Evolutionary conservation across 2,113 vertebrate genomes (phyloP).

Genomic region (Scomber japonicus): DNA sequence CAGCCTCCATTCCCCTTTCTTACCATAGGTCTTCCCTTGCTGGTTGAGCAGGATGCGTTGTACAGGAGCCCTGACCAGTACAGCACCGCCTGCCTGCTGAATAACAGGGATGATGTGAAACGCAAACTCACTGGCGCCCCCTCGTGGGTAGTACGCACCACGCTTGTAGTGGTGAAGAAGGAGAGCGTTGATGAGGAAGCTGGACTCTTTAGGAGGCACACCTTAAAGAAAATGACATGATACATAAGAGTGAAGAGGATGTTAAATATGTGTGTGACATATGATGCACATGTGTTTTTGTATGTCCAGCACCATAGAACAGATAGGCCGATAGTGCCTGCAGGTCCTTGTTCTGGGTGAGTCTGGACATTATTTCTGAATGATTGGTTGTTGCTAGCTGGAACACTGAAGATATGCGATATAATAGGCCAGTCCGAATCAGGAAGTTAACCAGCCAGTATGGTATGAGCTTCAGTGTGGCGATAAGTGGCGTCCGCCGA

Average conservation of each 20-base stretch:
- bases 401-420: constrained; percentile 83
- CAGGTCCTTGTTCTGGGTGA: constrained; percentile 85
- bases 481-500: constrained; percentile 79
- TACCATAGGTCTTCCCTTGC: constrained; percentile 79
- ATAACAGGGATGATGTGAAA: constrained; percentile 87
- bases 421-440: constrained; percentile 75
- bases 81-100: constrained; percentile 81
- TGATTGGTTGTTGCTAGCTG: constrained; percentile 81
- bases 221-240: constrained; percentile 68
- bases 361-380: constrained; percentile 71
- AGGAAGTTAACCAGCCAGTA: constrained; percentile 77
- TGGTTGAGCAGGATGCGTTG: constrained; percentile 80
- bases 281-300: neutral
- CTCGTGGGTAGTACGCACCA: constrained; percentile 88
- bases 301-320: constrained; percentile 79
- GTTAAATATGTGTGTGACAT: neutral
- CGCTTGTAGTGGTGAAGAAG: constrained; percentile 89
- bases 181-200: constrained; percentile 87
- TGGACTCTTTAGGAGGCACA: constrained; percentile 86
- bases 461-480: constrained; percentile 84
- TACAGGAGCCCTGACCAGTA: constrained; percentile 86
- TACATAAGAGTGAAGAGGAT: neutral
- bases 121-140: constrained; percentile 87
- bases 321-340: constrained; percentile 81
- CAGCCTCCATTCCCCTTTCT: constrained; percentile 31